phyloP scores from a whole-genome alignment of 1,140 invertebrate species.

The Caenorhabditis tropicalis region DNA sequence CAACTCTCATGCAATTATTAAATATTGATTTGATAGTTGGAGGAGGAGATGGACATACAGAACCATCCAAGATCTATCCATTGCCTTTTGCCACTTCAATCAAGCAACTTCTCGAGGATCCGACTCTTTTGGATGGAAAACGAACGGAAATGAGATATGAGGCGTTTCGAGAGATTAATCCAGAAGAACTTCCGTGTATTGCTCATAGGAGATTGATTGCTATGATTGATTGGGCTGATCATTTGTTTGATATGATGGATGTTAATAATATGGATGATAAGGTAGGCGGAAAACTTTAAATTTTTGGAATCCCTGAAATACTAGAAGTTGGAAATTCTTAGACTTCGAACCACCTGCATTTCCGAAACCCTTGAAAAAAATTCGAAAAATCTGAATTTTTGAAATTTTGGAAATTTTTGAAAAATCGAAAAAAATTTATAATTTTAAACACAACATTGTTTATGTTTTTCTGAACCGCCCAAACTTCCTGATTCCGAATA shows the following conservation, averaged over 20 bases:
- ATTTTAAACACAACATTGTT: too few relatives aligned
- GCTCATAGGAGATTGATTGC: constrained; percentile 68
- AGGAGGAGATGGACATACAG: constrained; percentile 60
- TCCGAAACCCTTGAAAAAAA: too few relatives aligned
- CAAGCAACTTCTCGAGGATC: constrained; percentile 67
- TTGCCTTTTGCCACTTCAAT: constrained; percentile 60
- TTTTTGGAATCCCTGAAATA: too few relatives aligned
- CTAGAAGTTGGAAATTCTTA: too few relatives aligned
- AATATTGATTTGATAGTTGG: constrained; percentile 68
- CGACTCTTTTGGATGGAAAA: constrained; percentile 68
- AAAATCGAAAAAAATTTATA: too few relatives aligned
- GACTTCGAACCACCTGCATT: too few relatives aligned
- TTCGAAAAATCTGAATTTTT: too few relatives aligned
- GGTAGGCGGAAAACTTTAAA: constrained; percentile 61
- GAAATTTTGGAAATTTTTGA: too few relatives aligned
- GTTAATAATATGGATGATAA: constrained; percentile 67
- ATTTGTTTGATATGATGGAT: constrained; percentile 70
- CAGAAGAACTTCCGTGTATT: constrained; percentile 64
- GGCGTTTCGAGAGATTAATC: constrained; percentile 64
- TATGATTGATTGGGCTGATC: constrained; percentile 70
- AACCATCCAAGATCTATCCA: constrained; percentile 63
- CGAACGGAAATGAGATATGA: constrained; percentile 71
- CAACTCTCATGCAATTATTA: constrained; percentile 70
- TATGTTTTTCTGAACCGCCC: too few relatives aligned
- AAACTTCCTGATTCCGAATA: too few relatives aligned